Evolutionary conservation across 2,797 vertebrate species (phyloP), one percentile per base, ranked within the genome.

Genomic region (Borostomias antarcticus): DNA sequence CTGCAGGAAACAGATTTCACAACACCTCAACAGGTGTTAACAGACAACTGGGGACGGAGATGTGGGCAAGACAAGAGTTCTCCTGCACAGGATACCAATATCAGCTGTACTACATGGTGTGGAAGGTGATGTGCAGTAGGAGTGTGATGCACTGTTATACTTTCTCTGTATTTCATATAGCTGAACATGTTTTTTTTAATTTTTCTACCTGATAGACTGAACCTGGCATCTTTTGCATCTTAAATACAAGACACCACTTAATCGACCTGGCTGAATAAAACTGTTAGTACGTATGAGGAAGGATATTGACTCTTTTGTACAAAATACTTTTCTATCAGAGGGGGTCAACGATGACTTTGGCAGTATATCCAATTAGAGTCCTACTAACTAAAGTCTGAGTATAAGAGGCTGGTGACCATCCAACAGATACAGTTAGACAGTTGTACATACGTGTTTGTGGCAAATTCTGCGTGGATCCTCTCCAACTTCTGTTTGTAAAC

Each of bases 401-500:
- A 25, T 10, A 51, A 21, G 19, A 51, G 48, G 19, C 48, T n/a
- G n/a, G n/a, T n/a, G n/a, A n/a, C n/a, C 33, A 35, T 6, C 6
- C 11, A 3, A 11, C 33, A 35, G 33, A 35, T n/a, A n/a, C 33
- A 35, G 33, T 6, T 35, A 7, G 11, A 11, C 33, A 35, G 33
- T 1, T 35, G 6, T 54, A 58, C 56, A 4, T 37, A 58, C 56
- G 11, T 13, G 30, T 58, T 35, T 19, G 85, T 45, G 43, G 71
- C 74, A 75, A 95, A 92, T 50, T 98, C 95, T 7, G 89, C 89
- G 43, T 99, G 94, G 80, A 96, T 94, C 81, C 92, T 94, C 79
- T 98, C 96, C 71, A 99, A 51, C 73, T 95, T 98, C 86, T 94
- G 94, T 82, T 99, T 98, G 78, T 90, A 90, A 60, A 65, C 2